A percentile compares a stretch with the other conserved stretches of the same genome.
Conservation (phyloP, 92 coral and sea anemone species). For the Desmophyllum pertusum region DNA sequence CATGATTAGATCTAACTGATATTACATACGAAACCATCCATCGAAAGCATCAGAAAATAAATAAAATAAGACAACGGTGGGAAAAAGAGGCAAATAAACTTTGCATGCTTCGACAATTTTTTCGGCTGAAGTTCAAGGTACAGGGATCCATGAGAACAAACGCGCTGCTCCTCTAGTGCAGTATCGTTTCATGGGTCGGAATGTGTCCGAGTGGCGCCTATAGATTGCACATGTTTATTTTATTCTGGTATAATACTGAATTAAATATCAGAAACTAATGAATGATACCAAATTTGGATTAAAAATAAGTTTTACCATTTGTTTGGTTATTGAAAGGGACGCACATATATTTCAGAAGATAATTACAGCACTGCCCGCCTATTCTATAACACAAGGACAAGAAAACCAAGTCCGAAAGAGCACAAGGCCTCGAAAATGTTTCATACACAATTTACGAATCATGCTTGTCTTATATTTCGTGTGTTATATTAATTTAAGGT, state of each 20-base stretch:
- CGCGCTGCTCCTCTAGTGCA: neutral
- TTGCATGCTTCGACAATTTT: neutral
- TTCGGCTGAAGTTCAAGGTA: neutral
- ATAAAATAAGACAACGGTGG: neutral
- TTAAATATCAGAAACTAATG: neutral
- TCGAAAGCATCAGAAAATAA: neutral
- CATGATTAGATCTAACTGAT: neutral
- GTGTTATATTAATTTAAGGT: neutral
- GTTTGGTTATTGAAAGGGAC: neutral
- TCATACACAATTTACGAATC: neutral
- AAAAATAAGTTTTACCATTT: neutral
- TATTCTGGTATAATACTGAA: neutral
- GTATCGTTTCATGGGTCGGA: neutral
- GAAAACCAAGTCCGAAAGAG: neutral
- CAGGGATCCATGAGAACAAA: neutral
- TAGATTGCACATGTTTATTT: neutral
- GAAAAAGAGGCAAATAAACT: neutral
- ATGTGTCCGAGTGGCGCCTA: conserved; percentile 1
- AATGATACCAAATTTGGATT: neutral
- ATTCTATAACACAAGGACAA: neutral
- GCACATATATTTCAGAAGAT: neutral
- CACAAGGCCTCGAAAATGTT: neutral
- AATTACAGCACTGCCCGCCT: neutral
- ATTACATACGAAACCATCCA: neutral
- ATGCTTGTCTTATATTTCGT: no score